phyloP scores from a whole-genome alignment of 2,888 invertebrate species.

The Hemaris fuciformis region DNA sequence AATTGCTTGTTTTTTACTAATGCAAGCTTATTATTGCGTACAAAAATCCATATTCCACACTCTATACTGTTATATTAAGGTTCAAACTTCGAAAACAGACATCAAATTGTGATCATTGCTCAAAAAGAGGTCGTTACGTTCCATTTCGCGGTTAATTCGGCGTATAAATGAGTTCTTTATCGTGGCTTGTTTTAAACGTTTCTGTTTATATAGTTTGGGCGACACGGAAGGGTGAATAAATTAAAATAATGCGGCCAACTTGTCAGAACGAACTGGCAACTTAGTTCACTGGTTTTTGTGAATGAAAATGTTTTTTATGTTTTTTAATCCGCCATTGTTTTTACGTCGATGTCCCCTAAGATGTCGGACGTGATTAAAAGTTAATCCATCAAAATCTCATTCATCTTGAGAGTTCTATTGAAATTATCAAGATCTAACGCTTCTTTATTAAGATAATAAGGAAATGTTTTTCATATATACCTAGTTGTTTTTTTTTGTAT shows the following conservation, averaged over 20 bases:
- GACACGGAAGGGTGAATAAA: constrained; percentile 69
- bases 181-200: constrained; percentile 64
- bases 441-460: not conserved
- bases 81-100: constrained; percentile 23
- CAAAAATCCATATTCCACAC: not conserved
- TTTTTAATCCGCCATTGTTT: not conserved
- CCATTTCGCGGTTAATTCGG: constrained; percentile 74
- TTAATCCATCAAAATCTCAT: constrained; percentile 4
- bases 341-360: not conserved
- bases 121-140: constrained; percentile 50
- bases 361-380: not conserved
- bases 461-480: no score
- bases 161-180: constrained; percentile 81
- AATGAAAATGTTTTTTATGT: not conserved
- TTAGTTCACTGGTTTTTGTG: not conserved
- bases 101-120: constrained; percentile 17
- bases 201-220: constrained; percentile 63
- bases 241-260: constrained; percentile 41
- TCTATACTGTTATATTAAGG: constrained; percentile 22
- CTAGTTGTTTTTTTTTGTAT: not conserved
- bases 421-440: not conserved
- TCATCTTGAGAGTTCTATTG: not conserved
- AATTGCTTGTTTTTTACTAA: constrained; percentile 63
- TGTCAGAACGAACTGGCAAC: constrained; percentile 7
- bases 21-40: constrained; percentile 19